Evolutionary conservation across 2,888 invertebrate genomes (phyloP), one percentile per base, ranked within the genome.

Genomic region (Pogonocherus hispidulus): DNA sequence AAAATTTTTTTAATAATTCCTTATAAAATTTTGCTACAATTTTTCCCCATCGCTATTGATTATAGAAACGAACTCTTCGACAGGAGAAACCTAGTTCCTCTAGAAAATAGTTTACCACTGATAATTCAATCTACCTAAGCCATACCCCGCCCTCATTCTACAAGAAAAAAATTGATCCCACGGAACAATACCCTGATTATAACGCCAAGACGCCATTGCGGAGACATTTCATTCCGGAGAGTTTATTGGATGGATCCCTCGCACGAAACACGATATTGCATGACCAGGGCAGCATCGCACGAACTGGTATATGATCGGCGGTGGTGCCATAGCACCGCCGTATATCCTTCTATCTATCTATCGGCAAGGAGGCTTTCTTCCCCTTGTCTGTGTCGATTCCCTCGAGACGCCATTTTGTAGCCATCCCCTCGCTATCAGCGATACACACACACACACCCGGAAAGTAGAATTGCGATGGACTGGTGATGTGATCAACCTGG

Each of bases 391-490:
- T 70, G 66, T 67, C 66, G 56, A 71, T 65, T 76, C 78, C 75
- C 78, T 47, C 47, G 76, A 67, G 78, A 78, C 70, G 78, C 78
- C 78, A 78, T 78, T 76, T 78, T 78, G 76, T 76, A 75, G 72
- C 70, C 63, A 70, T 72, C 74, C 75, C 74, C 71, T 69, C 67
- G 78, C 83, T 83, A 82, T 83, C 83, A 83, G 80, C 82, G 80
- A 78, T 78, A 79, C 75, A 81, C 81, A 81, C 80, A 41, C 41
- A 41, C n/a, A n/a, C n/a, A 79, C 80, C 79, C 77, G 77, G 75
- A 76, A 79, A 79, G 76, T 80, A 80, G 82, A 81, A 82, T 82
- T 82, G 82, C 79, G 76, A 79, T 78, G 81, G 82, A 82, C 83
- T 81, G 78, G 72, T 72, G 76, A 74, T 71, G 74, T 62, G 51